phyloP scores from a whole-genome alignment of 23 tunicate species.

The Styela plicata region DNA sequence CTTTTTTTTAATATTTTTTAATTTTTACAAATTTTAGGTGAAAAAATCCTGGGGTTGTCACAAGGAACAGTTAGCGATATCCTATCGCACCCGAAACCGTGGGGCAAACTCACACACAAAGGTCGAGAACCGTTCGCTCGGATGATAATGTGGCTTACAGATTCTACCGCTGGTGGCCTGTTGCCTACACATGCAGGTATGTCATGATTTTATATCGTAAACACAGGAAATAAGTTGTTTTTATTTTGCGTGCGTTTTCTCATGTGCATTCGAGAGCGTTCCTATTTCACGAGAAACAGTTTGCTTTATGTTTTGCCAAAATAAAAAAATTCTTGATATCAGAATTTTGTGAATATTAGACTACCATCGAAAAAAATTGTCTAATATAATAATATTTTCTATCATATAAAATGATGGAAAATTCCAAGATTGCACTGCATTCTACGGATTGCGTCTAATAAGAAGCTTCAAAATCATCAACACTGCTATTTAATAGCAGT shows the following conservation, averaged over 20 bases:
- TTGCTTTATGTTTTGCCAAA: no score
- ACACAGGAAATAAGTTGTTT: not conserved
- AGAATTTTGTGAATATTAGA: no score
- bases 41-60: constrained; percentile 23
- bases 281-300: no score
- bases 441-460: no score
- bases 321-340: no score
- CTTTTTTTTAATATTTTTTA: not conserved
- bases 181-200: constrained; percentile 15
- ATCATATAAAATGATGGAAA: no score
- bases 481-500: no score
- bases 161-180: constrained; percentile 26
- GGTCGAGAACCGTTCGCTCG: constrained; percentile 30
- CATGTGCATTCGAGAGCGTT: no score
- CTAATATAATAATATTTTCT: no score
- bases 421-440: no score
- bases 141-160: constrained; percentile 28
- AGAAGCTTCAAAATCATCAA: no score
- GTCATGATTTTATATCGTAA: not conserved
- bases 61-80: constrained; percentile 37
- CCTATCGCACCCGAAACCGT: constrained; percentile 26
- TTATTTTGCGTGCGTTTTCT: not conserved
- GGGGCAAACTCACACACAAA: constrained; percentile 30
- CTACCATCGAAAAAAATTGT: no score
- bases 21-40: constrained; percentile 14